Percentiles rank a stretch among this genome's conserved stretches.
Conservation (phyloP, 2,797 vertebrate genomes). For the Chrysocyon brachyurus region DNA sequence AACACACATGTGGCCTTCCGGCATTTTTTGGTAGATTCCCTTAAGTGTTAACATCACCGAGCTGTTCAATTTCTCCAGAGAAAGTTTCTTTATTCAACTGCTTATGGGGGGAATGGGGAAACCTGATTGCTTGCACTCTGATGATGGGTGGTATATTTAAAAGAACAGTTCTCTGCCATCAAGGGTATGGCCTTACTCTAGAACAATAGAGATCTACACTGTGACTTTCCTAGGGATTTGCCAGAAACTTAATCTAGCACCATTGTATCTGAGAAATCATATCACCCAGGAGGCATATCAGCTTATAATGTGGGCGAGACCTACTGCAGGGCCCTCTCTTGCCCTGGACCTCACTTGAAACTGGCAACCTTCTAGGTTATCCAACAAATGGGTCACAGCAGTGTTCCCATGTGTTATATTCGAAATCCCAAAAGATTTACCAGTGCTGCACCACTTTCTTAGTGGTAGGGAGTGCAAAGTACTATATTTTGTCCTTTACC, state of each 20-base stretch:
- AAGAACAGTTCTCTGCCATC: neutral
- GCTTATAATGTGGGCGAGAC: neutral
- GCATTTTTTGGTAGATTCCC: neutral
- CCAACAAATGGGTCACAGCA: neutral
- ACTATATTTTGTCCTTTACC: neutral
- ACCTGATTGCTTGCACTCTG: neutral
- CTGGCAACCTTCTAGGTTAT: neutral
- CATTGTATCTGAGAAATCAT: neutral
- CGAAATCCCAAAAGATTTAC: neutral
- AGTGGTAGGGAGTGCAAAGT: neutral
- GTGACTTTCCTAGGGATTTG: neutral
- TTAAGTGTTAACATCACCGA: neutral
- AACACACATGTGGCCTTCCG: neutral
- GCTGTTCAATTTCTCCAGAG: slow-evolving; percentile 29
- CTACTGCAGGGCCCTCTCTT: neutral
- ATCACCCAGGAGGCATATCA: neutral
- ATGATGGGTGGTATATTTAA: neutral
- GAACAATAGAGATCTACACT: neutral
- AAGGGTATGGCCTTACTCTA: neutral
- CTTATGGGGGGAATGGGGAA: neutral
- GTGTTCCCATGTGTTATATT: neutral
- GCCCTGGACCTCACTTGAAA: slow-evolving; percentile 10
- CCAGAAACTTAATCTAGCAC: neutral
- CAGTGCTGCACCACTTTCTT: neutral
- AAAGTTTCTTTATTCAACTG: slow-evolving; percentile 24